Conservation (phyloP, 2,113 vertebrate species). For the Tragelaphus buxtoni region DNA sequence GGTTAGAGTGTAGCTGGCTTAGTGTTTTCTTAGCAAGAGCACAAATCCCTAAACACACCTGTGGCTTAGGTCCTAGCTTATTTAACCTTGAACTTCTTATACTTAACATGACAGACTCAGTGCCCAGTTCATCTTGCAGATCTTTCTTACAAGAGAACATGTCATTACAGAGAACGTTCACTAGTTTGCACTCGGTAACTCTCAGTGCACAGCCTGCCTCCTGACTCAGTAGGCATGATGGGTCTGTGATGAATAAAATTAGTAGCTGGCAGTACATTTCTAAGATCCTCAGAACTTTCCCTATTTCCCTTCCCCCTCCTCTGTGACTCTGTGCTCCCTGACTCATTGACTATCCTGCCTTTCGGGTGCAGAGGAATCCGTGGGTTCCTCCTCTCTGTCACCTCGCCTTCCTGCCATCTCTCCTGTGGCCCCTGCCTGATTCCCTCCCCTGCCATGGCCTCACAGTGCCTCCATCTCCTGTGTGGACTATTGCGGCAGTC, state of each 20-base stretch:
- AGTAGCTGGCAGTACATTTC: not conserved
- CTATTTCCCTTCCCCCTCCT: not conserved
- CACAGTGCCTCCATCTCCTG: not conserved
- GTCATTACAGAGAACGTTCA: not conserved
- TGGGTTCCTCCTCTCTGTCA: not conserved
- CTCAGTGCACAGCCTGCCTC: not conserved
- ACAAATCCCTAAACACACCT: not conserved
- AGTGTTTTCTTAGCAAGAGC: not conserved
- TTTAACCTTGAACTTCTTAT: not conserved
- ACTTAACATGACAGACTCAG: not conserved
- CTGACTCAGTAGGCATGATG: not conserved
- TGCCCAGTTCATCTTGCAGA: not conserved
- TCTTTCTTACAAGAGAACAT: not conserved
- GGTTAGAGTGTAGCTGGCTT: not conserved
- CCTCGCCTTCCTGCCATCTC: not conserved
- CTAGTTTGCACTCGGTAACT: not conserved
- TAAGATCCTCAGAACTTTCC: not conserved
- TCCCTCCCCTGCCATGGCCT: no score
- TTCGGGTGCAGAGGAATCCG: not conserved
- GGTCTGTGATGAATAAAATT: not conserved
- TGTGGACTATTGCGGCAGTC: not conserved
- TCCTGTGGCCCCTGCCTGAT: not conserved
- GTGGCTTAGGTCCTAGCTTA: not conserved
- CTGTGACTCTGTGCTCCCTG: not conserved
- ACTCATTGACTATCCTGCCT: no score